Base-by-base conservation (phyloP, 2,797 vertebrate species). In the Meriones psammophilus region DNA sequence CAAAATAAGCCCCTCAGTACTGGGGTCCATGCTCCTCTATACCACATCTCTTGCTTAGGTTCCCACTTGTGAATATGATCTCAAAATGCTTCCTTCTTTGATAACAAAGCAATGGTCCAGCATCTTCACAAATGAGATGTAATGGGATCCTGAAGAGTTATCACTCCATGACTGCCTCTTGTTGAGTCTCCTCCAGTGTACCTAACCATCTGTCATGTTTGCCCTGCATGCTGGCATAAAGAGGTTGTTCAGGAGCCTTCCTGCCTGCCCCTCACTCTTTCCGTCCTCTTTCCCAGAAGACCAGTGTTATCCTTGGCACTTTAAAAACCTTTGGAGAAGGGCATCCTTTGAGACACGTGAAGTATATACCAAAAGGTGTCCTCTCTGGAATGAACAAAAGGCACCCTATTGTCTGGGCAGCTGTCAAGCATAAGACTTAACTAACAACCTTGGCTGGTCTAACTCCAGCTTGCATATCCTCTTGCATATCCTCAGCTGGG, bases 321-420 rank as follows among this genome's bases (percentile, higher is more conserved):
- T 93, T 33, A 36, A 13, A 12, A 15, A 79, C 26, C 50, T 96
- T 28, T 89, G 4, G 22, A 91, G 69, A 92, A 80, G 92, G 39
- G 10, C 4, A 12, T 18, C 12, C 18, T 54, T 56, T 4, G 1
- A 71, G 42, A 58, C 1, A 89, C 2, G 20, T 46, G n/a, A 22
- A 60, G 54, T 74, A 74, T 17, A 56, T 66, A 66, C 33, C 39
- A 78, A 80, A 58, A 33, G 4, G 2, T 4, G 0, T 22, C 73
- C 46, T 54, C 12, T 77, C 46, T 86, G 64, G 15, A n/a, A 88
- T 33, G 58, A 54, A 20, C 26, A 89, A 36, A 92, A 68, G 50
- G 5, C 42, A 69, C 18, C 39, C 20, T 84, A 60, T 94, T 3
- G n/a, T 80, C 2, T 12, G 14, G 30, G 46, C 26, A 95, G 58